Conservation (phyloP, 2,888 invertebrate genomes). For the Eretmocerus hayati region DNA sequence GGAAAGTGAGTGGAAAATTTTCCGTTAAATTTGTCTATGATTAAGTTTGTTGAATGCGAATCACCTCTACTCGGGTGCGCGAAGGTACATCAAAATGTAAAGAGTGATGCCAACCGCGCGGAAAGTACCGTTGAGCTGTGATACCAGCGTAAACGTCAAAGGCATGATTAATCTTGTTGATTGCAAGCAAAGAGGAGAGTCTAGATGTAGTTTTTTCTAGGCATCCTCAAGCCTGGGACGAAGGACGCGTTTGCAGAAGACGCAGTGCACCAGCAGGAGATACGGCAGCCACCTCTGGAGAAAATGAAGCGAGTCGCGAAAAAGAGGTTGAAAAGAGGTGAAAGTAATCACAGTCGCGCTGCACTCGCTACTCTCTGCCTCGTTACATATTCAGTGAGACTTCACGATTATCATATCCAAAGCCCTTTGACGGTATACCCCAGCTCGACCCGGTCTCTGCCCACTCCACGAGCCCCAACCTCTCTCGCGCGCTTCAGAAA, state of each 20-base stretch:
- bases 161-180: constrained; percentile 16
- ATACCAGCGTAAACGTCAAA: too few relatives aligned
- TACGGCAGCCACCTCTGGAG: neutral
- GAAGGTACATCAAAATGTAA: neutral
- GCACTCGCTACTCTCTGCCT: constrained; percentile 20
- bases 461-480: too few relatives aligned
- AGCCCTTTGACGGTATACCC: constrained; percentile 38
- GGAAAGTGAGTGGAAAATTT: too few relatives aligned
- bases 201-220: neutral
- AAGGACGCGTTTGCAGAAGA: neutral
- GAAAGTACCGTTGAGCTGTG: too few relatives aligned
- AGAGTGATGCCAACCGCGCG: neutral
- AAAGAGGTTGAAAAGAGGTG: too few relatives aligned
- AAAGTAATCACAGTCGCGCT: constrained; percentile 32
- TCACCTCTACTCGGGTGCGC: neutral
- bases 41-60: too few relatives aligned
- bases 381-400: constrained; percentile 44
- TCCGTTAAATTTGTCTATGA: too few relatives aligned
- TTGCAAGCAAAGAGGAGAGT: neutral
- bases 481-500: too few relatives aligned
- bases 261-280: neutral
- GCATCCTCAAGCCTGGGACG: neutral
- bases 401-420: constrained; percentile 42
- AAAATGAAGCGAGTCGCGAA: constrained; percentile 1
- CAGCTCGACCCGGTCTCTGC: neutral